These are phyloP conservation scores for Balearica regulorum DNA, from an alignment of 2,797 vertebrate species.

Conservation along the genomic window DNA sequence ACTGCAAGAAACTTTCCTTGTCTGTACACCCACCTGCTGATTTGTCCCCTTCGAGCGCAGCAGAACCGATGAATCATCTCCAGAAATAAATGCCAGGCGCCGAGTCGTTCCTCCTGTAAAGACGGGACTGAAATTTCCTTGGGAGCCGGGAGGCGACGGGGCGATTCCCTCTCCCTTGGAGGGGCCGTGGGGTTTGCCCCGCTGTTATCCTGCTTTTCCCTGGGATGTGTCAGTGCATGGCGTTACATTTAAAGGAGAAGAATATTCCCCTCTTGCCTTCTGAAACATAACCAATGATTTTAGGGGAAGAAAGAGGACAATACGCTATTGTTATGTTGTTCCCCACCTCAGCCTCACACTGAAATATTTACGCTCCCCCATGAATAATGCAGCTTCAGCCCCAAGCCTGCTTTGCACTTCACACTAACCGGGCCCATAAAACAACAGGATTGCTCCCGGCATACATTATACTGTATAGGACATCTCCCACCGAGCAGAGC, in stretches of 20 bases:
- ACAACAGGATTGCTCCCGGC: neutral
- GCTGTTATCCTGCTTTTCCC: neutral
- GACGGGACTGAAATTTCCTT: neutral
- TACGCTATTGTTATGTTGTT: neutral
- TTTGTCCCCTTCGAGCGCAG: neutral
- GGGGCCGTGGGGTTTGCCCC: neutral
- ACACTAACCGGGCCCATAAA: conserved; percentile 28
- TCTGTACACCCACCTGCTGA: neutral
- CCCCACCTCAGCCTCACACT: neutral
- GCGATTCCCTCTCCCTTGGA: neutral
- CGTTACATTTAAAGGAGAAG: neutral
- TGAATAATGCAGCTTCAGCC: conserved; percentile 60
- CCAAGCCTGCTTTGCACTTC: conserved; percentile 39
- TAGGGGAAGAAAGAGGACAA: neutral
- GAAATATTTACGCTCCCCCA: conserved; percentile 55
- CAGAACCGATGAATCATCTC: neutral
- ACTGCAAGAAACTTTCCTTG: neutral
- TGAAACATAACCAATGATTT: neutral
- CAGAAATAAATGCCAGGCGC: neutral
- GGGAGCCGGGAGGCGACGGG: rapidly evolving
- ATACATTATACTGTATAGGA: neutral
- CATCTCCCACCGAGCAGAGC: neutral
- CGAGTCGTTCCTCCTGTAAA: neutral
- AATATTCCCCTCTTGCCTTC: neutral
- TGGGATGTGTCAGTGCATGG: neutral